Percentiles rank a stretch among this genome's conserved stretches.
phyloP scores from a whole-genome alignment of 2,888 invertebrate genomes.

The Anoplius nigerrimus region DNA sequence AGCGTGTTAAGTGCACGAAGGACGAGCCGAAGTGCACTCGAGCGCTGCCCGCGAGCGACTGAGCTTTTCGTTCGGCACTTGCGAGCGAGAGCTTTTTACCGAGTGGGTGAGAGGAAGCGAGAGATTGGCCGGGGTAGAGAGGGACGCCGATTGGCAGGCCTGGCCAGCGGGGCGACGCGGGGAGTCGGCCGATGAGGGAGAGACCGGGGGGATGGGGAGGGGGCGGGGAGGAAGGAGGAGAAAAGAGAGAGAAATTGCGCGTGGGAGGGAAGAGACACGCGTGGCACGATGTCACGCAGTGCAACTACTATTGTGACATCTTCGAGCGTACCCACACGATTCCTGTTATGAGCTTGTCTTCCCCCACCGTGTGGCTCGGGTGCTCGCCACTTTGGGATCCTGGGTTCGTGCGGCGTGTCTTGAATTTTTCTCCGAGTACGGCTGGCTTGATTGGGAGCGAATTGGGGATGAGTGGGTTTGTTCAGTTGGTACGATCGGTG shows the following conservation, averaged over 20 bases:
- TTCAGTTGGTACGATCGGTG: too few species aligned
- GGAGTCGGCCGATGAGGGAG: constrained; percentile 32
- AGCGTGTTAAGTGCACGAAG: constrained; percentile 27
- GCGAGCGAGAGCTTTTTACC: constrained; percentile 54
- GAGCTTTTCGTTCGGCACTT: constrained; percentile 60
- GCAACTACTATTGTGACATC: constrained; percentile 68
- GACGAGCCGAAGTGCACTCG: constrained; percentile 41
- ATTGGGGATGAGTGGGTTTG: too few species aligned
- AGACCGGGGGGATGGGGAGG: constrained; percentile 13
- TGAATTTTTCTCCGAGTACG: too few species aligned
- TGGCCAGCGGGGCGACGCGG: constrained; percentile 24
- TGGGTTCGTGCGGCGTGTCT: too few species aligned
- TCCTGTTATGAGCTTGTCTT: constrained; percentile 26
- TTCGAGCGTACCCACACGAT: constrained; percentile 48
- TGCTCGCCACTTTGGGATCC: too few species aligned
- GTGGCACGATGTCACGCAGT: constrained; percentile 67
- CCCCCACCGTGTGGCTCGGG: background rate
- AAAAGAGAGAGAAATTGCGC: constrained; percentile 36
- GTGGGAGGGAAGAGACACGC: constrained; percentile 66
- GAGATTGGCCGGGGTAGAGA: constrained; percentile 26
- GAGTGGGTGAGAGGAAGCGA: constrained; percentile 42
- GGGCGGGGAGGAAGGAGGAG: constrained; percentile 27
- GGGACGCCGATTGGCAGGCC: constrained; percentile 40
- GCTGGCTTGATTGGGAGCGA: too few species aligned
- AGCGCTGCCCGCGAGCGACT: constrained; percentile 58